Evolutionary conservation across 2,888 invertebrate genomes (phyloP), one percentile per base, ranked within the genome.

Genomic region (Amphimallon solstitiale): DNA sequence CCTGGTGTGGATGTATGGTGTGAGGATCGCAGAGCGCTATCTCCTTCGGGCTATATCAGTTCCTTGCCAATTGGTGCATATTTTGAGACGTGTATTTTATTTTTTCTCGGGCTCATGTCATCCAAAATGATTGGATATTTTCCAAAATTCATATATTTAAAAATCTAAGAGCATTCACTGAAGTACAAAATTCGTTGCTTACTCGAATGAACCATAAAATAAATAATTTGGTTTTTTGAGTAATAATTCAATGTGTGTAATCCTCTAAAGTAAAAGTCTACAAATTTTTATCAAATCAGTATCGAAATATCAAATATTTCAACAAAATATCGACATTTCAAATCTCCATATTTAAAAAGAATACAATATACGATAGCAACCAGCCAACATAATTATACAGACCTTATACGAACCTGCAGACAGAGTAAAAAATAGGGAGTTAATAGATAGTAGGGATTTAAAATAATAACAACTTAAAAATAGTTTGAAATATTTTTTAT

Each of bases 11-110:
- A 29, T 9, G 9, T 2, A 29, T 29, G 29, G 29, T 29, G 29
- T 29, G 29, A 9, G 23, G 29, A 9, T 9, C 29, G 9, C 29
- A 29, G 49, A 34, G 29, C 15, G 17, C 34, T 34, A 12, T 51
- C 49, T 23, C 23, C 48, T 23, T 12, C 19, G 29, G 14, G 29
- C 34, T 51, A 10, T n/a, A n/a, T 56, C 43, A 1, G 9, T 10
- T 56, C 56, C 15, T 34, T 54, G 19, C 56, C 56, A 56, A 56
- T 56, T 56, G 56, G 56, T 56, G 56, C 56, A 56, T 56, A n/a
- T n/a, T n/a, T n/a, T n/a, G n/a, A n/a, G n/a, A n/a, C n/a, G n/a
- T n/a, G n/a, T n/a, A n/a, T n/a, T n/a, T n/a, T n/a, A n/a, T n/a
- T n/a, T n/a, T 45, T 45, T 45, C 45, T 17, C 43, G 10, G 7